A percentile compares a stretch with the other conserved stretches of the same genome.
Evolutionary conservation across 2,888 invertebrate species (phyloP).

Genomic region (Bembecia ichneumoniformis): DNA sequence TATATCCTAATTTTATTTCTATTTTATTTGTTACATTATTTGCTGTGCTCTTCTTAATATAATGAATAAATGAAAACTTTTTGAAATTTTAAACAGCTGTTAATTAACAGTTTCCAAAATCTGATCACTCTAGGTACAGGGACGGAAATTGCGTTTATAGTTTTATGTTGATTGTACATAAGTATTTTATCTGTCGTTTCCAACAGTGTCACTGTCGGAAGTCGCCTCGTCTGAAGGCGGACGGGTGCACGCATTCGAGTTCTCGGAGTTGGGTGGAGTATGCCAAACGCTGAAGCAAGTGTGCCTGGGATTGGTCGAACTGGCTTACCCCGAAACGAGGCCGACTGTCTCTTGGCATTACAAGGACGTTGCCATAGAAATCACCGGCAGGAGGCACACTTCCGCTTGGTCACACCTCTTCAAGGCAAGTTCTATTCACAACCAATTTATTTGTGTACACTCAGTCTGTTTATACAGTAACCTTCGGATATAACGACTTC

Average conservation of each 20-base stretch:
- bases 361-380: conserved; percentile 34
- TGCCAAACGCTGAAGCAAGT: conserved; percentile 83
- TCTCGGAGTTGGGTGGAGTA: conserved; percentile 79
- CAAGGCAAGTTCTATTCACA: conserved; percentile 60
- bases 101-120: too few relatives aligned
- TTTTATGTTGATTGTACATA: background rate
- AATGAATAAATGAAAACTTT: too few relatives aligned
- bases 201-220: too few relatives aligned
- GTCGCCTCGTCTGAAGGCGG: conserved; percentile 16
- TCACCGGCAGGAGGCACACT: conserved; percentile 54
- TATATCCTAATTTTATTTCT: too few relatives aligned
- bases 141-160: too few relatives aligned
- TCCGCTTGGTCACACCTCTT: conserved; percentile 85
- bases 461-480: too few relatives aligned
- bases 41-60: too few relatives aligned
- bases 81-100: too few relatives aligned
- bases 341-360: conserved; percentile 77
- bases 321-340: conserved; percentile 86
- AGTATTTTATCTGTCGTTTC: background rate
- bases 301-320: conserved; percentile 86
- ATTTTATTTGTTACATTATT: too few relatives aligned
- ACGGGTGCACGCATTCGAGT: conserved; percentile 76
- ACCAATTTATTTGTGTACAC: too few relatives aligned
- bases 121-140: too few relatives aligned
- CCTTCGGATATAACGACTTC: too few relatives aligned